Percentiles rank a stretch among this genome's conserved stretches.
Conservation (phyloP, 2,888 invertebrate species). For the Gibbula magus region DNA sequence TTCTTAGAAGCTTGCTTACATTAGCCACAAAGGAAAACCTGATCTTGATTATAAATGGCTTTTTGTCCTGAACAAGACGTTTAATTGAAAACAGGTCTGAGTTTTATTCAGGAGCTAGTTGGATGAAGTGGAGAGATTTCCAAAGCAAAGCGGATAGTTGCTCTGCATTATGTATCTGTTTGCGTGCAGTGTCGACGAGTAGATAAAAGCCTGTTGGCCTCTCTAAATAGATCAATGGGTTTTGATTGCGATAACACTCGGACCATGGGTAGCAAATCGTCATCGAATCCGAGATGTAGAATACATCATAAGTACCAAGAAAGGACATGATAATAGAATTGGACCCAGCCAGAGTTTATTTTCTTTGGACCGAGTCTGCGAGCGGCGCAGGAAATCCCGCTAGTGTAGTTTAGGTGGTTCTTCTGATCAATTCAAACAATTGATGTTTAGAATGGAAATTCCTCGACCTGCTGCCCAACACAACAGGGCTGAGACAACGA, state of each 20-base stretch:
- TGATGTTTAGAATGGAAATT: slow-evolving; percentile 8
- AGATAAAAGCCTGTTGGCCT: slow-evolving; percentile 21
- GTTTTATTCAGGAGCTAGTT: not conserved
- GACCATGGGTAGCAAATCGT: slow-evolving; percentile 18
- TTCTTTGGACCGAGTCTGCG: not conserved
- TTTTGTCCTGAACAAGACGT: not conserved
- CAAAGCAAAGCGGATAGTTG: not conserved
- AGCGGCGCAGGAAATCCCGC: not conserved
- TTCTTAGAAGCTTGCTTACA: not conserved
- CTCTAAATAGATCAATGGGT: slow-evolving; percentile 22
- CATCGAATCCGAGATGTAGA: not conserved
- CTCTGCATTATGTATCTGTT: not conserved
- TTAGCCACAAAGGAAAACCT: not conserved
- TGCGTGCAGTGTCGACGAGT: not conserved
- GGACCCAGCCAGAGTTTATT: slow-evolving; percentile 1
- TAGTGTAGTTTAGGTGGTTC: not conserved
- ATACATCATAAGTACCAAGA: not conserved
- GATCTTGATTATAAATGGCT: not conserved
- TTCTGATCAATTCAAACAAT: slow-evolving; percentile 6
- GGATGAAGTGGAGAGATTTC: not conserved
- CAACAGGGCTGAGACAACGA: not conserved
- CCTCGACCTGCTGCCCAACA: not conserved
- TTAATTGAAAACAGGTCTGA: not conserved
- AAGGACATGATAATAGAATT: slow-evolving; percentile 12
- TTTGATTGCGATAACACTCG: not conserved